Evolutionary conservation across 2,113 vertebrate genomes (phyloP), one percentile per base, ranked within the genome.

Genomic region (Helogale parvula): DNA sequence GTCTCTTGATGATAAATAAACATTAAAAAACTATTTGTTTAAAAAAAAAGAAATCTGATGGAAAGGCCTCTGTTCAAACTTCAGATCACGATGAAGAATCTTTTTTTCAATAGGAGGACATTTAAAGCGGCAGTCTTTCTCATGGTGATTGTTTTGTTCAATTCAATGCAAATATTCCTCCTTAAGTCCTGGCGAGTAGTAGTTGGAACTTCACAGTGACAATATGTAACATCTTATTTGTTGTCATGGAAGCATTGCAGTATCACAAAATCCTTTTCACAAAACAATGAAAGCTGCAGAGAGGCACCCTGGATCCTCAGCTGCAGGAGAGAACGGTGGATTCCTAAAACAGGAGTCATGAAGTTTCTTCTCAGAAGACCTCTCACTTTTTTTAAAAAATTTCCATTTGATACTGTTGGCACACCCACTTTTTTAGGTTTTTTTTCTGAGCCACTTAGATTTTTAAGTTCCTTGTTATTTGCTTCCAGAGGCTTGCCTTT

Each of bases 221-320:
- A 94, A 82, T 0, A 0, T 33, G 80, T 93, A 96, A 76, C 88
- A 25, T 97, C 97, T 96, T 96, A 96, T 98, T 98, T 98, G 98
- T 98, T 99, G 98, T 98, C 98, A 98, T 96, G 98, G 98, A 98
- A 98, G 98, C 97, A 63, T 86, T 65, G 96, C 90, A 69, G 93
- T 86, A 83, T 98, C 98, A 98, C 82, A 66, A 69, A 91, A 90
- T 19, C 60, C 83, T 95, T 89, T 79, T 35, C 82, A n/a, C 17
- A 0, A 12, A 96, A 90, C 80, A 66, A 87, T 77, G 54, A 74
- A 71, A 96, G 87, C 35, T 27, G 38, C 68, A 82, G 35, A 83
- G 69, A 0, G 0, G 87, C 31, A 92, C 85, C 71, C 92, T 72
- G 57, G 77, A 66, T 94, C 85, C 82, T 95, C 15, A 1, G 81